These are phyloP conservation scores for Lypha dubia DNA, from an alignment of 2,888 invertebrate species.

Conservation along the genomic window DNA sequence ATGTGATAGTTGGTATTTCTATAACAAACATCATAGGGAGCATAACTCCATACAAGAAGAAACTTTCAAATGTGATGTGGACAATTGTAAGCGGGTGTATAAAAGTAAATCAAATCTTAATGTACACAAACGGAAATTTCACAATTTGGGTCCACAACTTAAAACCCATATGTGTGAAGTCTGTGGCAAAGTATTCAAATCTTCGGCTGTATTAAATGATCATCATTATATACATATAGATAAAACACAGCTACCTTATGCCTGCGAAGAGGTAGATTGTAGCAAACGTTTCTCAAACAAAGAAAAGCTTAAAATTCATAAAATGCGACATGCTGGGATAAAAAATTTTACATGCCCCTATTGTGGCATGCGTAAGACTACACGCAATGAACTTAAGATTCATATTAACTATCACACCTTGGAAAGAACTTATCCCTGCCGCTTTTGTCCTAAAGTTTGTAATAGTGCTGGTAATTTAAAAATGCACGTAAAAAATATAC, in stretches of 20 bases:
- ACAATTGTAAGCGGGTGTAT: constrained; percentile 76
- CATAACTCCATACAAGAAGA: constrained; percentile 71
- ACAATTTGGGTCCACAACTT: constrained; percentile 76
- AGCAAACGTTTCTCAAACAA: constrained; percentile 77
- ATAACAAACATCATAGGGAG: constrained; percentile 75
- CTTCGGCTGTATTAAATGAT: constrained; percentile 76
- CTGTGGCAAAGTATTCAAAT: constrained; percentile 79
- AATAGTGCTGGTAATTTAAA: constrained; percentile 79
- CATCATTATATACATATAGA: constrained; percentile 79
- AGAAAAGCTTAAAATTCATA: constrained; percentile 79
- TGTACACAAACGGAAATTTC: constrained; percentile 76
- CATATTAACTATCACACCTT: constrained; percentile 81
- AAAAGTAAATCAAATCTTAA: constrained; percentile 77
- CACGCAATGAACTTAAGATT: constrained; percentile 78
- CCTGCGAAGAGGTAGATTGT: constrained; percentile 76
- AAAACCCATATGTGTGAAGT: constrained; percentile 79
- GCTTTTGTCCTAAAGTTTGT: constrained; percentile 78
- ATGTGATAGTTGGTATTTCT: constrained; percentile 75
- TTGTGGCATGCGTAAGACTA: constrained; percentile 80
- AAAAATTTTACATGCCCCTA: constrained; percentile 80
- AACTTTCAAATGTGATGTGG: constrained; percentile 47
- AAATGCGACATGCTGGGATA: constrained; percentile 81
- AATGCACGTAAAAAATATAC: constrained; percentile 78
- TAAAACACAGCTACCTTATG: constrained; percentile 76
- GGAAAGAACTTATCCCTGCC: constrained; percentile 79